Percentiles rank a stretch among this genome's conserved stretches.
Conservation (phyloP, 2,113 vertebrate genomes). For the Tragelaphus scriptus region DNA sequence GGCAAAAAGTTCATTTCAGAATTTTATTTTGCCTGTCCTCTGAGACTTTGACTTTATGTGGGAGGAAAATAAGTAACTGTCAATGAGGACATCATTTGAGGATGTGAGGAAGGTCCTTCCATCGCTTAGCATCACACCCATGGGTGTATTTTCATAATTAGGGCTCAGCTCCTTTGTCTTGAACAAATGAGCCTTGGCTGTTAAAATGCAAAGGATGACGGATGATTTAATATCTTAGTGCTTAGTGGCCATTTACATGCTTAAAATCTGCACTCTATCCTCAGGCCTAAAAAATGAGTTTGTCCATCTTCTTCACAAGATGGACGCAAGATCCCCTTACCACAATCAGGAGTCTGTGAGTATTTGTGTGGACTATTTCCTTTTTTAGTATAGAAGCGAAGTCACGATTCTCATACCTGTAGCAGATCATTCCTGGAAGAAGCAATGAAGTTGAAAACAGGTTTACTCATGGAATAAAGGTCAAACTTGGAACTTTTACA, state of each 20-base stretch:
- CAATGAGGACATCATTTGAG: background rate
- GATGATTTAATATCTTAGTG: background rate
- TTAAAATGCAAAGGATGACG: background rate
- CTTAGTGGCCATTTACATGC: background rate
- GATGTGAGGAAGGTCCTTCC: background rate
- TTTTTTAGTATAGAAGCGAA: background rate
- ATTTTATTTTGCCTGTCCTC: background rate
- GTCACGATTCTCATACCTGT: background rate
- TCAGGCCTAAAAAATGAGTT: background rate
- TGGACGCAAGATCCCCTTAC: accelerated
- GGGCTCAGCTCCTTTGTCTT: background rate
- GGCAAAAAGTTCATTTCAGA: background rate
- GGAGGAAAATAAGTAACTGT: background rate
- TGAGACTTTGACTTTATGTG: background rate
- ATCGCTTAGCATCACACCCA: background rate
- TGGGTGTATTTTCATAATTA: background rate
- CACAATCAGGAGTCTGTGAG: background rate
- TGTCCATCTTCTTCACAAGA: background rate
- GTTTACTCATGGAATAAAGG: background rate
- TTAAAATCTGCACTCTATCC: background rate
- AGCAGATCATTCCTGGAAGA: background rate
- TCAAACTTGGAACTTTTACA: background rate
- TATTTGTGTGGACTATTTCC: background rate
- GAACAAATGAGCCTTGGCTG: background rate
- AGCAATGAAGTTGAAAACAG: background rate